A percentile compares a stretch with the other conserved stretches of the same genome.
Evolutionary conservation across 2,797 vertebrate genomes (phyloP).

Genomic region (Myotis findleyi): DNA sequence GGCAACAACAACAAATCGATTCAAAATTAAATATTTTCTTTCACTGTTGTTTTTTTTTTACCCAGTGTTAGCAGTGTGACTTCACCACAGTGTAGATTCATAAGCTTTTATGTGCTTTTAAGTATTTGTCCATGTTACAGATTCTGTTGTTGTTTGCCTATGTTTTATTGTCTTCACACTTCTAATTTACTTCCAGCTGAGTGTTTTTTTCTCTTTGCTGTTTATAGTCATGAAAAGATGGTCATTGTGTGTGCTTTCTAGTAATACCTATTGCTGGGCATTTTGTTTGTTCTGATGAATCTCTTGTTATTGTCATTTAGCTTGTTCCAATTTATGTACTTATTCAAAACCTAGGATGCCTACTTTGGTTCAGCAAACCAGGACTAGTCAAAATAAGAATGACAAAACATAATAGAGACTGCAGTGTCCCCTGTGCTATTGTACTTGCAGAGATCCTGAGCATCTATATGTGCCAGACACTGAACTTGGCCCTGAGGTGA

Average conservation of each 20-base stretch:
- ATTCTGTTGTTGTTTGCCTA: slow-evolving; percentile 11
- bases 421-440: not conserved
- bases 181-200: slow-evolving; percentile 64
- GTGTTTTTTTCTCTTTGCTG: slow-evolving; percentile 50
- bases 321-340: not conserved
- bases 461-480: not conserved
- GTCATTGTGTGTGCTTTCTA: slow-evolving; percentile 42
- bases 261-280: not conserved
- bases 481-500: not conserved
- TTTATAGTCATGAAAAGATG: slow-evolving; percentile 47
- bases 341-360: not conserved
- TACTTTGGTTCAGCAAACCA: not conserved
- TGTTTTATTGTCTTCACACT: slow-evolving; percentile 61
- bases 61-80: not conserved
- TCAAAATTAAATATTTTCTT: slow-evolving; percentile 30
- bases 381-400: not conserved
- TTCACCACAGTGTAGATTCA: not conserved
- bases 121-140: slow-evolving; percentile 22
- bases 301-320: not conserved
- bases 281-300: slow-evolving; percentile 52
- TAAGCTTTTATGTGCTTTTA: not conserved
- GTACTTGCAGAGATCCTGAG: too few relatives aligned
- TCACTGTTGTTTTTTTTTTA: not conserved
- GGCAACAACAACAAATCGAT: not conserved
- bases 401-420: not conserved